Evolutionary conservation across 2,888 invertebrate species (phyloP), one percentile per base, ranked within the genome.

Genomic region (Athalia cordata): DNA sequence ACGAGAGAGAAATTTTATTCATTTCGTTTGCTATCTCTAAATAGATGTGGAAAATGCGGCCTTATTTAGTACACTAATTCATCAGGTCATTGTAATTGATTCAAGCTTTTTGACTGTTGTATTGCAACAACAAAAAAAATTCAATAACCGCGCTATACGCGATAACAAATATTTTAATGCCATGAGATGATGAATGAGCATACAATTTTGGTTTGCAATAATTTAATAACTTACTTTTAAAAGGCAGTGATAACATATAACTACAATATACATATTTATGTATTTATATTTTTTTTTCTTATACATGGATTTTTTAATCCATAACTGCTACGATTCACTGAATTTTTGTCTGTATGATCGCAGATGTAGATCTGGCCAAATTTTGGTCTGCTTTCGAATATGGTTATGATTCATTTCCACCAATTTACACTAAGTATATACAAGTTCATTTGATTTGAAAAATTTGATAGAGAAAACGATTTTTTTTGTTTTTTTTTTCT

Each of bases 241-340:
- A 59, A 72, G 70, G 70, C 70, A 72, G 57, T 57, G 70, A 72
- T 13, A 72, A 72, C 59, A 72, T 59, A 72, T 45, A 72, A 72
- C 47, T 72, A 11, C 43, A 45, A 43, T 5, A 66, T 66, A 43
- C 7, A 13, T 15, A 55, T 43, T 11, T 68, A 55, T 43, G 55
- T 68, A 47, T 29, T 49, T 49, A 68, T 68, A 68, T 68, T 0
- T 43, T 49, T 11, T 49, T 4, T 61, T 49, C 43, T 59, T n/a
- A 11, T 64, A 43, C 45, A 45, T 45, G 43, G 43, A 45, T 64
- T 13, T 66, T 49, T 11, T 68, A 29, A 52, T 55, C 8, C 15
- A 68, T 68, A 52, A 55, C 55, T 55, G 43, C 55, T 15, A 55
- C 13, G 55, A 43, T 55, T 52, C 49, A 13, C 55, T 68, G 7